phyloP scores from a whole-genome alignment of 2,888 invertebrate species.

The Cataglyphis livida region DNA sequence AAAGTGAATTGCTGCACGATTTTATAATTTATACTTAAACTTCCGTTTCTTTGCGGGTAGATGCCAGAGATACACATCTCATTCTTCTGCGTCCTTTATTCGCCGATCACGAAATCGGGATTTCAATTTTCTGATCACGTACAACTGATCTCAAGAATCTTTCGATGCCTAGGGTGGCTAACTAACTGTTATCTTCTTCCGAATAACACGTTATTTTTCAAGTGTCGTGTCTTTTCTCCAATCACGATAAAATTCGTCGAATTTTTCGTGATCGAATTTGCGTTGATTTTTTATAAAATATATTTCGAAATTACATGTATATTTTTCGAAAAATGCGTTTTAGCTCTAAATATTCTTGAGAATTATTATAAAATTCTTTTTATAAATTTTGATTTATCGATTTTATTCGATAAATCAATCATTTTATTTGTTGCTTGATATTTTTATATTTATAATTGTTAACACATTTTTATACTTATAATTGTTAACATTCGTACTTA shows the following conservation, averaged over 20 bases:
- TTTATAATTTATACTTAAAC: slow-evolving; percentile 30
- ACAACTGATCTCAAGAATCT: slow-evolving; percentile 65
- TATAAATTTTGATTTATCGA: neutral
- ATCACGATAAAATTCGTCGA: neutral
- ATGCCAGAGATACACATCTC: neutral
- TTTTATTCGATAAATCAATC: neutral
- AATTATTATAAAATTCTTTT: slow-evolving; percentile 7
- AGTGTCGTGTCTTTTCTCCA: neutral
- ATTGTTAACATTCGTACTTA: neutral
- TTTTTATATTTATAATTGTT: neutral
- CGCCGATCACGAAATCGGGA: slow-evolving; percentile 66
- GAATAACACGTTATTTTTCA: neutral
- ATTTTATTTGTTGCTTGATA: neutral
- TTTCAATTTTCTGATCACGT: slow-evolving; percentile 73
- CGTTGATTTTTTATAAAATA: neutral
- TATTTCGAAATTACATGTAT: neutral
- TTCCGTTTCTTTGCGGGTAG: slow-evolving; percentile 26
- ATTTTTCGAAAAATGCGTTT: neutral
- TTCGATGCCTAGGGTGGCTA: slow-evolving; percentile 20
- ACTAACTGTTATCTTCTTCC: neutral
- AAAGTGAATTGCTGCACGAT: slow-evolving; percentile 41
- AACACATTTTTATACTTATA: neutral
- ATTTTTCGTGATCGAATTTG: neutral
- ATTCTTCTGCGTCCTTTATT: slow-evolving; percentile 45
- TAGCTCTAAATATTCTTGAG: neutral